These are phyloP conservation scores for Pseudopipra pipra DNA, from an alignment of 2,113 vertebrate species.

Conservation along the genomic window DNA sequence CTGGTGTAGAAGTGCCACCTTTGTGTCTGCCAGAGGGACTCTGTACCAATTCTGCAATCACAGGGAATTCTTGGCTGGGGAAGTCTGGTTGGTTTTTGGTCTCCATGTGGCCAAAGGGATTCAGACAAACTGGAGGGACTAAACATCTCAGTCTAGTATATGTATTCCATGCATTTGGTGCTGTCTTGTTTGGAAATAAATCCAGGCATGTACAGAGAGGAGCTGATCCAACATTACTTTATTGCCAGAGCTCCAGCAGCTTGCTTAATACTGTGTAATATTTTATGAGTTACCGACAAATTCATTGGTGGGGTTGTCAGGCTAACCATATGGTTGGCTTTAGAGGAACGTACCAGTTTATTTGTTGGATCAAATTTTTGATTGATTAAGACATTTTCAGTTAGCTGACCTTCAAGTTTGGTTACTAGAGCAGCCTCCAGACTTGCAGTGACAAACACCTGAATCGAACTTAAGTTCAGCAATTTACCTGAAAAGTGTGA, in stretches of 20 bases:
- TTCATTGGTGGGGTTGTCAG: background rate
- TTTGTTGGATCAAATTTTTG: background rate
- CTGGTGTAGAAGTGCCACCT: background rate
- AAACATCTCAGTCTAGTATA: background rate
- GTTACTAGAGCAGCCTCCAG: background rate
- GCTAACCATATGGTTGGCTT: background rate
- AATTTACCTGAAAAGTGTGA: background rate
- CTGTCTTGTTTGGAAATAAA: background rate
- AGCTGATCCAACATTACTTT: background rate
- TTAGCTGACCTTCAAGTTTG: background rate
- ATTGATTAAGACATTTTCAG: background rate
- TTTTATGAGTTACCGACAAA: background rate
- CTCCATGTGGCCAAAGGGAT: background rate
- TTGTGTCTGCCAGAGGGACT: background rate
- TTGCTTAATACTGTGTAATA: background rate
- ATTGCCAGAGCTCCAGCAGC: background rate
- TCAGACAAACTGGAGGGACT: background rate
- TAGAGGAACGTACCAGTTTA: background rate
- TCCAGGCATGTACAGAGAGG: background rate
- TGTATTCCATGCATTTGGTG: background rate
- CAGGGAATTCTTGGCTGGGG: background rate
- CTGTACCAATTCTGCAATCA: background rate
- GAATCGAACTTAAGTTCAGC: background rate
- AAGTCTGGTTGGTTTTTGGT: background rate
- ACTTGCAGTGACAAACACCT: background rate